Base-by-base conservation (phyloP, 2,797 vertebrate species). In the Rhodeus uyekii region DNA sequence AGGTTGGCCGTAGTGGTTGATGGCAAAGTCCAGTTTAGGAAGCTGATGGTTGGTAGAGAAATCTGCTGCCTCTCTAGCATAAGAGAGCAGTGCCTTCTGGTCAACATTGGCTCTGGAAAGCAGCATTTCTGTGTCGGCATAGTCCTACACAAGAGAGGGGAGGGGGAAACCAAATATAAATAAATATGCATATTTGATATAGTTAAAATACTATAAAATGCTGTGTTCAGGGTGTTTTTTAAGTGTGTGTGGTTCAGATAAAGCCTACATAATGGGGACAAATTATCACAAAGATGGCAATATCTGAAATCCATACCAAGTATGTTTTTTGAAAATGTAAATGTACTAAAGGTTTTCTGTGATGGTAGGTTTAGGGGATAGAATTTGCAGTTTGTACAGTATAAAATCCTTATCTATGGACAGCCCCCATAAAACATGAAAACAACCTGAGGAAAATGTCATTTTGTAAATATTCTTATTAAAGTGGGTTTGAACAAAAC, bases 1-100 rank as follows among this genome's bases (percentile, higher is more conserved):
- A 0, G 98, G 98, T 92, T 98, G 98, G 34, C 98, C 98, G 0
- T 99, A 99, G 91, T 99, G 98, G 90, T 99, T 99, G 90, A 99
- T 99, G 92, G 98, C 98, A 0, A 99, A 99, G 87, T 99, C 97
- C 90, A 99, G 90, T 0, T 94, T 93, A 0, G 98, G 98, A 88
- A 99, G 93, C 92, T 97, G 97, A 77, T 97, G 97, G 89, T 96
- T 98, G 58, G 98, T 99, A 82, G 98, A 99, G 92, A 99, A 99
- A 89, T 97, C 96, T 0, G 98, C 98, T 0, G 98, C 98, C 90
- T 99, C 96, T 3, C 94, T 89, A 86, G 98, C 98, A 0, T 99
- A 99, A 72, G 93, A 96, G 32, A 98, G 94, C 91, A 99, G 91
- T 69, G 98, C 98, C 8, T 94, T 95, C 91, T 99, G 98, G 93